Evolutionary conservation across 1,140 invertebrate species (phyloP).

Genomic region (Zaprionus ghesquierei): DNA sequence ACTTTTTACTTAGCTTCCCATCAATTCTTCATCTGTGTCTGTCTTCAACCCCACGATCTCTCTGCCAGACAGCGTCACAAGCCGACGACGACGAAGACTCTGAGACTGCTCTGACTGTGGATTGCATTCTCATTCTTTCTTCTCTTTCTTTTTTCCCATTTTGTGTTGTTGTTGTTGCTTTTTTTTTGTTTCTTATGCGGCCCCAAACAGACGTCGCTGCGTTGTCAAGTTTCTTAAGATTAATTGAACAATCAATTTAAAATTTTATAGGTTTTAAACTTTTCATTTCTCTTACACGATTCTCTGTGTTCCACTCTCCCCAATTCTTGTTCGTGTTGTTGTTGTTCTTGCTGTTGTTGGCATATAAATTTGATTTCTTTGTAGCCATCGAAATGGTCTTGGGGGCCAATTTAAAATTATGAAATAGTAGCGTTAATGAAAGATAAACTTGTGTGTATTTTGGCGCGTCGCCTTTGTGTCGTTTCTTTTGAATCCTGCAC

Average conservation of each 20-base stretch:
- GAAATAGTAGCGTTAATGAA: conserved; percentile 67
- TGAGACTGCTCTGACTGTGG: conserved; percentile 14
- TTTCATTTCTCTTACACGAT: conserved; percentile 76
- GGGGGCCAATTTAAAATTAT: conserved; percentile 65
- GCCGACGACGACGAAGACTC: neutral
- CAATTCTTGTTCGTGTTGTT: conserved; percentile 12
- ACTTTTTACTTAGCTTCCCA: neutral
- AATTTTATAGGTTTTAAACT: conserved; percentile 81
- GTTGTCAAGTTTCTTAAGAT: conserved; percentile 80
- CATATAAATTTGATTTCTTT: conserved; percentile 72
- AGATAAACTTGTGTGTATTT: conserved; percentile 56
- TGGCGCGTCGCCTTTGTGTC: conserved; percentile 30
- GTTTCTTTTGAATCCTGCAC: neutral
- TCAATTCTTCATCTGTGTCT: neutral
- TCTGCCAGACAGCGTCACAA: conserved; percentile 2
- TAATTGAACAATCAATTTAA: conserved; percentile 82
- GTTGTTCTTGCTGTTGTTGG: conserved; percentile 48
- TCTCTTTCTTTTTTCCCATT: conserved; percentile 6
- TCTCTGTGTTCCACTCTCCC: conserved; percentile 38
- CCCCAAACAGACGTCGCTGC: conserved; percentile 28
- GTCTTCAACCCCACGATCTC: neutral
- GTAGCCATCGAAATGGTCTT: conserved; percentile 46
- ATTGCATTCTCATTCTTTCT: conserved; percentile 39
- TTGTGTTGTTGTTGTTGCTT: neutral
- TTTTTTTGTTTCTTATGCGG: conserved; percentile 10